These are phyloP conservation scores for Nematostella vectensis DNA, from an alignment of 92 coral and sea anemone genomes.

Conservation along the genomic window DNA sequence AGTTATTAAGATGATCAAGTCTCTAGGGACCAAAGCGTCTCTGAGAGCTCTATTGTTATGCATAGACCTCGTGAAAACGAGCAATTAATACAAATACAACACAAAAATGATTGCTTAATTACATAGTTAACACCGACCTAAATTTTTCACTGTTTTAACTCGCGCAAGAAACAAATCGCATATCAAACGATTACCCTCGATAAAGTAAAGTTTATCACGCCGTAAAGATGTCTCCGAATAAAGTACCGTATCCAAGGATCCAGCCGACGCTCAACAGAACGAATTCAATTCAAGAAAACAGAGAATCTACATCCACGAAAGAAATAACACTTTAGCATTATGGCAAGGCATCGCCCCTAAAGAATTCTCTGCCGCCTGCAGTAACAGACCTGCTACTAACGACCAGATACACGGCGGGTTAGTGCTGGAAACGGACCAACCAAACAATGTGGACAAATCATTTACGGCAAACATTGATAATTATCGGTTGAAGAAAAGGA, in stretches of 20 bases:
- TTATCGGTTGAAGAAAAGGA: constrained; percentile 1
- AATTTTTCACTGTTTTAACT: neutral
- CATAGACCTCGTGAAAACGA: neutral
- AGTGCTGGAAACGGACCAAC: neutral
- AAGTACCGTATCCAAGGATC: neutral
- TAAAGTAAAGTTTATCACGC: too few relatives aligned
- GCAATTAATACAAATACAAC: constrained; percentile 37
- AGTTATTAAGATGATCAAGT: neutral
- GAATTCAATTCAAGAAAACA: neutral
- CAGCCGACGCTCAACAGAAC: neutral
- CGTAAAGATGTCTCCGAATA: neutral
- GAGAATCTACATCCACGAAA: neutral
- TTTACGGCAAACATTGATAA: neutral
- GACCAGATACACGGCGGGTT: neutral
- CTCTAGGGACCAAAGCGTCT: neutral
- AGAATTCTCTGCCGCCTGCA: neutral
- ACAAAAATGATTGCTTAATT: constrained; percentile 47
- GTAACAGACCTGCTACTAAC: neutral
- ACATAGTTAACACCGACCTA: constrained; percentile 16
- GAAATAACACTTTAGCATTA: neutral
- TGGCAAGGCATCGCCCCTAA: neutral
- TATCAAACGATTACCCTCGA: too few relatives aligned
- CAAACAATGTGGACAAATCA: neutral
- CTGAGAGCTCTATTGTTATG: neutral
- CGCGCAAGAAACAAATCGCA: neutral